Base-by-base conservation (phyloP, 2,888 invertebrate species). In the Agonum fuliginosum region DNA sequence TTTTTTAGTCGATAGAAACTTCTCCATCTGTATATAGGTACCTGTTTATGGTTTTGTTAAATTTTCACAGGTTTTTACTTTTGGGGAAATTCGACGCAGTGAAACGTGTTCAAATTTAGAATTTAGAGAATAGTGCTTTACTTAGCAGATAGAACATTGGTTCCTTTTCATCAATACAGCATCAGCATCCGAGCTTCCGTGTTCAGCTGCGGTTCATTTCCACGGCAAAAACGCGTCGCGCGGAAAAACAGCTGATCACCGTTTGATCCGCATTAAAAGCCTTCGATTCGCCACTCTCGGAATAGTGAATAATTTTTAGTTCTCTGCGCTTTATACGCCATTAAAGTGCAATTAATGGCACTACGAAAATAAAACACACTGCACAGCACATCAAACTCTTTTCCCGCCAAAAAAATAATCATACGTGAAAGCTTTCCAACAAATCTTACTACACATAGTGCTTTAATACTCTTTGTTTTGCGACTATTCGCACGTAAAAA, bases 291-390 rank as follows among this genome's bases (percentile, higher is more conserved):
- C 41, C 19, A 74, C 58, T 41, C 54, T 41, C 54, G 48, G 41
- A 46, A 58, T 74, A 74, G 74, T 74, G 43, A 74, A 74, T 74
- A 74, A 74, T 74, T 58, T 74, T 74, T 74, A 74, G 24, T 62
- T 62, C 62, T 41, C 37, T 41, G 24, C 43, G 24, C 30, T 62
- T 74, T 74, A 74, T 58, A 46, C 43, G 74, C 62, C 43, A 74
- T 74, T 74, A 74, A 74, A 74, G 58, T 74, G 43, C 43, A 62
- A 74, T 74, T 74, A 74, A 62, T 74, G 72, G 46, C 48, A 34
- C 41, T 12, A 27, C 30, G 58, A 17, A 62, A 62, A 30, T 62
- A 62, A 62, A 62, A 62, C 30, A 62, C 30, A 54, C 24, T 54
- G 10, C 54, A 24, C 54, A 54, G 10, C 54, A 24, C 54, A 54